Evolutionary conservation across 2,797 vertebrate genomes (phyloP).

Genomic region (Benthosema pterotum): DNA sequence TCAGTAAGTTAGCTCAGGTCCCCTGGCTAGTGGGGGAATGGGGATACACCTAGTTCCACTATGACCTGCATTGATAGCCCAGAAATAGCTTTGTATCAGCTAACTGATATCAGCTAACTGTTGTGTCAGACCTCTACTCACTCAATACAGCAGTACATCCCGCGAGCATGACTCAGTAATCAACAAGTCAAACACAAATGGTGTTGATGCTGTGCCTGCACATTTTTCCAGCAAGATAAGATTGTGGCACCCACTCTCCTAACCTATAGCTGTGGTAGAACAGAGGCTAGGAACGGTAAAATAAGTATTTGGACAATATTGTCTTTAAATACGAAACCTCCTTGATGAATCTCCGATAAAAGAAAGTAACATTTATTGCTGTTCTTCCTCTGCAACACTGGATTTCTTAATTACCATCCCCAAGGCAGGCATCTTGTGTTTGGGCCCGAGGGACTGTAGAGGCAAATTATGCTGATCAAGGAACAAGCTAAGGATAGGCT

Average conservation of each 20-base stretch:
- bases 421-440: neutral
- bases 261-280: too few species aligned
- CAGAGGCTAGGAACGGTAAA: too few species aligned
- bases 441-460: slow-evolving; percentile 11
- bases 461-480: slow-evolving; percentile 40
- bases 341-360: too few species aligned
- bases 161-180: slow-evolving; percentile 8
- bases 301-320: too few species aligned
- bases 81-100: slow-evolving; percentile 30
- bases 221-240: too few species aligned
- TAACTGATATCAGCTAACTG: slow-evolving; percentile 5
- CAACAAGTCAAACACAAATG: too few species aligned
- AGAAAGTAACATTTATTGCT: neutral
- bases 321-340: too few species aligned
- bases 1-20: slow-evolving; percentile 23
- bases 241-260: too few species aligned
- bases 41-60: slow-evolving; percentile 25
- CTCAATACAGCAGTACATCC: neutral
- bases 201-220: too few species aligned
- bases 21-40: slow-evolving; percentile 9
- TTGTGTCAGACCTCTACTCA: neutral
- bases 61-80: slow-evolving; percentile 15
- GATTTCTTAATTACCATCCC: too few species aligned
- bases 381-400: slow-evolving; percentile 6
- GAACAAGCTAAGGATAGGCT: slow-evolving; percentile 47